A percentile compares a stretch with the other conserved stretches of the same genome.
Conservation (phyloP, 2,797 vertebrate species). For the Trematomus bernacchii region DNA sequence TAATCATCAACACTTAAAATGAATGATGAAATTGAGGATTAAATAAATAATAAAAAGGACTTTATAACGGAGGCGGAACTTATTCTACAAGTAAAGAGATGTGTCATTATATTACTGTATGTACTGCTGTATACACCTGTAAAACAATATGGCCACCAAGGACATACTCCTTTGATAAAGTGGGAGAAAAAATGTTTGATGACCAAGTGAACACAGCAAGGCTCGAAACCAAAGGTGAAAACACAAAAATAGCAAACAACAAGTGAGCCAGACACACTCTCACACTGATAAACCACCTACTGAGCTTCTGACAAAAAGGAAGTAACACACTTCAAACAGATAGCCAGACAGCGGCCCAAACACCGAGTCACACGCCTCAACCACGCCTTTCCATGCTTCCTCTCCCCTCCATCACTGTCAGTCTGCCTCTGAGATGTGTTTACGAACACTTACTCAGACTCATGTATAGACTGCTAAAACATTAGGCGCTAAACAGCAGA, state of each 20-base stretch:
- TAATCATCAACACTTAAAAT: too few relatives aligned
- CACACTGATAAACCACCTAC: slow-evolving; percentile 60
- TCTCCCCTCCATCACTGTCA: neutral
- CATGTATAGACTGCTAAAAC: slow-evolving; percentile 35
- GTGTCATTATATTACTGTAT: too few relatives aligned
- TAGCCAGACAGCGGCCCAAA: slow-evolving; percentile 50
- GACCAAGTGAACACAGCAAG: slow-evolving; percentile 22
- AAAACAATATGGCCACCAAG: neutral
- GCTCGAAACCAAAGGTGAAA: slow-evolving; percentile 24
- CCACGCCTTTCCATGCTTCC: slow-evolving; percentile 7
- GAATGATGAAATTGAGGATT: too few relatives aligned
- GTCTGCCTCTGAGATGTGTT: slow-evolving; percentile 34
- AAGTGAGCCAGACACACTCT: slow-evolving; percentile 4
- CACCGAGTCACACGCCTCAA: slow-evolving; percentile 28
- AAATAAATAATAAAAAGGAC: too few relatives aligned
- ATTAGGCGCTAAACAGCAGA: slow-evolving; percentile 43
- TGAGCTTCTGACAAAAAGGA: slow-evolving; percentile 61
- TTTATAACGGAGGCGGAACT: too few relatives aligned
- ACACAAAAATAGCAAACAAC: slow-evolving; percentile 38
- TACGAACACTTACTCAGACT: slow-evolving; percentile 46
- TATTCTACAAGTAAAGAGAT: too few relatives aligned
- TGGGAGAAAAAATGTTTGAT: neutral
- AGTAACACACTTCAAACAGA: slow-evolving; percentile 47
- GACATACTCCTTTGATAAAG: neutral
- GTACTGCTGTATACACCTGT: neutral